Evolutionary conservation across 2,888 invertebrate genomes (phyloP).

Genomic region (Tipula helvola): DNA sequence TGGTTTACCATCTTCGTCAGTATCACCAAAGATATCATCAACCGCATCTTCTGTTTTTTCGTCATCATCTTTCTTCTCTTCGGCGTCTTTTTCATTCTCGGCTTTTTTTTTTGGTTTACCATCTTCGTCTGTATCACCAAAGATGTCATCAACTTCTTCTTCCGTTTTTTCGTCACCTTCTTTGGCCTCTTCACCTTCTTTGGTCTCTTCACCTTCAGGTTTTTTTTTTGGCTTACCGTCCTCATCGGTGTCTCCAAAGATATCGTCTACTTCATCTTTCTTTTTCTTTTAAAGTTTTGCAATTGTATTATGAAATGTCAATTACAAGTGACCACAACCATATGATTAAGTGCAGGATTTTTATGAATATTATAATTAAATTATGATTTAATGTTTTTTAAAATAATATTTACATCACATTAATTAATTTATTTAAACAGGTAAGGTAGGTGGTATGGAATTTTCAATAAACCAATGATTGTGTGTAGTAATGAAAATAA

Average conservation of each 20-base stretch:
- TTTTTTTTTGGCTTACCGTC: constrained; percentile 19
- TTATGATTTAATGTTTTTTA: not conserved
- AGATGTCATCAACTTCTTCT: constrained; percentile 18
- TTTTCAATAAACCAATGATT: not conserved
- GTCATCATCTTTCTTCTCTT: not conserved
- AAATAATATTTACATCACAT: not conserved
- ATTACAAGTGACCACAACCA: not conserved
- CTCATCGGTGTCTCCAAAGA: constrained; percentile 22
- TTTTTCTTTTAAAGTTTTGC: not conserved
- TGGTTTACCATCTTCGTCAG: not conserved
- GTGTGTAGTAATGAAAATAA: not conserved
- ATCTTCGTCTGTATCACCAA: constrained; percentile 23
- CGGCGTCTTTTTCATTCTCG: not conserved
- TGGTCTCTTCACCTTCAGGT: not conserved
- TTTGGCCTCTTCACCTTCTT: not conserved
- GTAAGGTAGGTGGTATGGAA: not conserved
- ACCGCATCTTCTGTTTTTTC: not conserved
- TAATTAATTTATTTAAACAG: not conserved
- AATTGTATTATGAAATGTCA: not conserved
- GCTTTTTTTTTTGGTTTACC: constrained; percentile 17
- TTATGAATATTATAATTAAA: not conserved
- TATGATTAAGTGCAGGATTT: not conserved
- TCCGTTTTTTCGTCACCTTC: constrained; percentile 22
- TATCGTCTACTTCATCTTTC: constrained; percentile 12
- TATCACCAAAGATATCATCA: constrained; percentile 7